Conservation (phyloP, 2,113 vertebrate species). For the Podilymbus podiceps region DNA sequence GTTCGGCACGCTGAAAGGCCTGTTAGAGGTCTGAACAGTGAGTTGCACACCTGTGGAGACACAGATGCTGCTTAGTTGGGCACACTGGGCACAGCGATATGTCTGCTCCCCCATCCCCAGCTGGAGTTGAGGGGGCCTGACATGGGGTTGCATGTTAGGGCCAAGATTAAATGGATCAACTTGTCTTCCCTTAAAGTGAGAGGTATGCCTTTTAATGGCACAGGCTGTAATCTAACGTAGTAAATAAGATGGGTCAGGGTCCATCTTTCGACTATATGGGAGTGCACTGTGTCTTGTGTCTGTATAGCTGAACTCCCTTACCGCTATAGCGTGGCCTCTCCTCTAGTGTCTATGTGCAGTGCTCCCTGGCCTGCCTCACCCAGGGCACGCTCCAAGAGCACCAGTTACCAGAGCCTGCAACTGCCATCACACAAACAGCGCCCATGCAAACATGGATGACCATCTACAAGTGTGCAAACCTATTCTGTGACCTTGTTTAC, state of each 20-base stretch:
- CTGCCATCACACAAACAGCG: background rate
- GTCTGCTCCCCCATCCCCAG: background rate
- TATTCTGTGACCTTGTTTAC: background rate
- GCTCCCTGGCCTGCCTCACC: background rate
- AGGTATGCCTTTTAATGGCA: background rate
- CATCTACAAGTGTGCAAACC: background rate
- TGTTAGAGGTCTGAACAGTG: background rate
- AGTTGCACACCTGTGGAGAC: background rate
- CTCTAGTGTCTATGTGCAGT: rapidly evolving
- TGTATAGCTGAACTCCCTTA: background rate
- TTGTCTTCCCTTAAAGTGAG: background rate
- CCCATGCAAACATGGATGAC: background rate
- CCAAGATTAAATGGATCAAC: background rate
- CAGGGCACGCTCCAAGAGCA: background rate
- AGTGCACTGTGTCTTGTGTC: background rate
- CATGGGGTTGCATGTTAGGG: background rate
- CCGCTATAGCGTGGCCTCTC: rapidly evolving
- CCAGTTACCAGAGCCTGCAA: background rate
- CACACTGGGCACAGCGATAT: background rate
- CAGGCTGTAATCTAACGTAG: background rate
- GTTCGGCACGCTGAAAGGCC: background rate
- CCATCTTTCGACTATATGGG: background rate
- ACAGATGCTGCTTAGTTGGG: background rate
- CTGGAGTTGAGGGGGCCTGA: background rate
- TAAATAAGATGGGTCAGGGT: background rate